Conservation (phyloP, 2,113 vertebrate genomes). For the Amazona vittata region DNA sequence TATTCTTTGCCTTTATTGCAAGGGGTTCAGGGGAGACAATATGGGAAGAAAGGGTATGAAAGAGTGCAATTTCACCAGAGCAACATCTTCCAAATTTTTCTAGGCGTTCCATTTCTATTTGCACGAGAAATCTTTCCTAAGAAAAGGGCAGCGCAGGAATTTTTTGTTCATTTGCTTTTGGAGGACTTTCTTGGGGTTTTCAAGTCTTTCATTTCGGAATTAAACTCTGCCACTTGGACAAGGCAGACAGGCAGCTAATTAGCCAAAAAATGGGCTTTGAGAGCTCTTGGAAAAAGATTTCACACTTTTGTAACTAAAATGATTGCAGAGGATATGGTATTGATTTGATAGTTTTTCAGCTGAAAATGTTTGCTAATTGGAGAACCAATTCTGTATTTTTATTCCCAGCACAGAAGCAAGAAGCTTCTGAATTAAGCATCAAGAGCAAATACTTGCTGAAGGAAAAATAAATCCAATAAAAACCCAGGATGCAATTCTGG, state of each 20-base stretch:
- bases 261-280: slow-evolving; percentile 38
- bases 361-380: slow-evolving; percentile 57
- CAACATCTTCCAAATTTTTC: background rate
- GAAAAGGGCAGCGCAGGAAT: background rate
- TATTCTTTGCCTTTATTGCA: background rate
- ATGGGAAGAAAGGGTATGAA: background rate
- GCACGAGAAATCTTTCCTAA: background rate
- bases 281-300: background rate
- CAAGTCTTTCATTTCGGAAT: slow-evolving; percentile 29
- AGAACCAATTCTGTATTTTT: slow-evolving; percentile 14
- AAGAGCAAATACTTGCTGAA: slow-evolving; percentile 25
- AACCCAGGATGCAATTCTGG: background rate
- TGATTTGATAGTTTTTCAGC: slow-evolving; percentile 56
- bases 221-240: slow-evolving; percentile 30
- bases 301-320: slow-evolving; percentile 20
- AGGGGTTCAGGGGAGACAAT: background rate
- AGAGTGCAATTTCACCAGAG: background rate
- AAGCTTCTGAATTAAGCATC: slow-evolving; percentile 24
- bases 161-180: background rate
- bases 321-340: slow-evolving; percentile 53
- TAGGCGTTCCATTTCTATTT: background rate
- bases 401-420: slow-evolving; percentile 31
- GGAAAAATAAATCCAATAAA: slow-evolving; percentile 13
- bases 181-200: background rate
- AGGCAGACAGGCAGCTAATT: slow-evolving; percentile 46